Base-by-base conservation (phyloP, 2,888 invertebrate genomes). In the Limnephilus rhombicus region DNA sequence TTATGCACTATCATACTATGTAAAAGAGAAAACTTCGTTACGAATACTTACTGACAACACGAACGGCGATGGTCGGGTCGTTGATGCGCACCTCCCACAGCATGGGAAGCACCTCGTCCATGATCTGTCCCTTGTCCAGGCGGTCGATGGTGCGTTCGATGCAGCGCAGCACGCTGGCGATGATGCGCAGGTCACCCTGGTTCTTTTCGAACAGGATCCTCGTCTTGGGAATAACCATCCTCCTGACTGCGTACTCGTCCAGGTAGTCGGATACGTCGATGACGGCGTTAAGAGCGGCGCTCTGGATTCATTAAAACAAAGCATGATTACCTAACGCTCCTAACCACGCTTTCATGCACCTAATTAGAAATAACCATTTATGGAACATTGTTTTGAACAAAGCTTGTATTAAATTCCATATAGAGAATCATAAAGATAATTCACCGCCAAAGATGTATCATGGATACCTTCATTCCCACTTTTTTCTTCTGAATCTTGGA, bases 31-130 rank as follows among this genome's bases (percentile, higher is more conserved):
- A 85, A 41, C 7, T 68, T 24, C 24, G 24, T 68, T 41, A 89
- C 53, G 41, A 91, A 93, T 96, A 98, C 99, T 98, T 97, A 99
- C 99, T 98, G 95, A 99, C 98, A 95, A 99, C 98, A 95, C 98
- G 97, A 95, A 98, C 97, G 94, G 98, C 97, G 94, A 99, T 98
- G 94, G 98, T 98, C 13, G 99, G 98, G 95, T 99, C 99, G 94
- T 97, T 97, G 89, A 99, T 97, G 93, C 98, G 97, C 94, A 99
- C 98, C 94, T 98, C 98, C 94, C 98, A 98, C 68, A 99, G 96
- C 94, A 99, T 97, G 0, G 99, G 99, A 94, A 99, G 96, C 86
- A 99, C 98, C 94, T 98, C 98, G 94, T 99, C 99, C 94, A 98
- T 97, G 92, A 99, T 98, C 95, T 98, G 98, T 92, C 97, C 97